Base-by-base conservation (phyloP, 1,140 invertebrate species). In the Sycobia sp. region DNA sequence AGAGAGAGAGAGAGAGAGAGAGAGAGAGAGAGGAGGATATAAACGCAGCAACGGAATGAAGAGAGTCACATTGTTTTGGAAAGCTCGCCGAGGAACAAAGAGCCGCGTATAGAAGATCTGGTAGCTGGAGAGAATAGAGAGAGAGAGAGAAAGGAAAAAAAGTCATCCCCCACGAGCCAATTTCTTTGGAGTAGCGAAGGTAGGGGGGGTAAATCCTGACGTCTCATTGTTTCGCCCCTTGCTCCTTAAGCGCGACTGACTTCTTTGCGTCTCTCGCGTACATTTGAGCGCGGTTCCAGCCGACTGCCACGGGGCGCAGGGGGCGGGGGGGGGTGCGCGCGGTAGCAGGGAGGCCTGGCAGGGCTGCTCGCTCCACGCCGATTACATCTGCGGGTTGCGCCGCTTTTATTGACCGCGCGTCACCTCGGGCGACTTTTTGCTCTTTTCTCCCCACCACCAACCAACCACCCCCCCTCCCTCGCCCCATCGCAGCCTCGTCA, bases 171-270 rank as follows among this genome's bases (percentile, higher is more conserved):
- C 22, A 25, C 10, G 18, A 8, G n/a, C 32, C 29, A 29, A 51
- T 27, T n/a, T 16, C 11, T 36, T 51, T 36, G 16, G 9, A 36
- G 14, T 36, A n/a, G 10, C 11, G 29, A 13, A 16, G 13, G 49
- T 2, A 22, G 7, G 4, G 22, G 16, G 51, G 9, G 34, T 39
- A 58, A 57, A 70, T 69, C 53, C 63, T 53, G 66, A 38, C 32
- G 16, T 47, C n/a, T 47, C 44, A 47, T 47, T n/a, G 44, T 51
- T 51, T 13, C 25, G 1, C 16, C 23, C 14, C 14, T n/a, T 49
- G 27, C 23, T 50, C 36, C 49, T 36, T 51, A 51, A 51, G 36
- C 29, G n/a, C n/a, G n/a, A n/a, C n/a, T n/a, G 36, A 36, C 29
- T 51, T 51, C 29, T 51, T 51, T 51, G 22, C 36, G 32, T 25